phyloP scores from a whole-genome alignment of 2,888 invertebrate genomes.

The Petrolisthes cinctipes region DNA sequence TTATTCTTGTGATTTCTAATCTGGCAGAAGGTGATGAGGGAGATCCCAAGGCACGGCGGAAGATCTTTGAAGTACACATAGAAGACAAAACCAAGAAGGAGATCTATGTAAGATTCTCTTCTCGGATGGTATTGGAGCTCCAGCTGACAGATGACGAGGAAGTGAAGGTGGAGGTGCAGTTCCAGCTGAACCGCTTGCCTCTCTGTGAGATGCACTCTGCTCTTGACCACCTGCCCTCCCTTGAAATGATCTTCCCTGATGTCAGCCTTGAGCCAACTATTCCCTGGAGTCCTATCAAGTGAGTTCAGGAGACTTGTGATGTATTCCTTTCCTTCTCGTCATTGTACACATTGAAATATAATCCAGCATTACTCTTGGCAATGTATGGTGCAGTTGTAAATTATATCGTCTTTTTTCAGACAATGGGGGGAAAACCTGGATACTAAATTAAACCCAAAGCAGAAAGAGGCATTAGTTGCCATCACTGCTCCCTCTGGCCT shows the following conservation, averaged over 20 bases:
- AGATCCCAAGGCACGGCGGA: not conserved
- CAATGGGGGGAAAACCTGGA: slow-evolving; percentile 79
- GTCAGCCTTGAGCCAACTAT: slow-evolving; percentile 76
- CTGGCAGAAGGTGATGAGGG: too few species aligned
- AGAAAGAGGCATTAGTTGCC: slow-evolving; percentile 82
- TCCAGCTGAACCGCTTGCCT: slow-evolving; percentile 83
- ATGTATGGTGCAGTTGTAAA: not conserved
- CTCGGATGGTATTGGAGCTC: slow-evolving; percentile 77
- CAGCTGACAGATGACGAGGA: slow-evolving; percentile 77
- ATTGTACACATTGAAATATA: not conserved
- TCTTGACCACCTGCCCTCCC: slow-evolving; percentile 81
- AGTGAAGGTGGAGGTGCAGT: slow-evolving; percentile 81
- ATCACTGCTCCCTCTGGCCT: slow-evolving; percentile 78
- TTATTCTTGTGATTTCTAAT: too few species aligned
- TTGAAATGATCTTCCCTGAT: slow-evolving; percentile 81
- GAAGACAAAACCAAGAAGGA: slow-evolving; percentile 84
- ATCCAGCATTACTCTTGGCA: not conserved
- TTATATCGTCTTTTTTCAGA: slow-evolving; percentile 67
- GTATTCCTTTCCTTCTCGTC: not conserved
- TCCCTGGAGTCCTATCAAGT: slow-evolving; percentile 78
- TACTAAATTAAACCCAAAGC: slow-evolving; percentile 78
- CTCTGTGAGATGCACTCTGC: slow-evolving; percentile 89
- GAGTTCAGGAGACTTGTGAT: not conserved
- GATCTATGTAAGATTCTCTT: slow-evolving; percentile 81
- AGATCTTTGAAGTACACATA: slow-evolving; percentile 81